Evolutionary conservation across 2,113 vertebrate genomes (phyloP), one percentile per base, ranked within the genome.

Genomic region (Etheostoma spectabile): DNA sequence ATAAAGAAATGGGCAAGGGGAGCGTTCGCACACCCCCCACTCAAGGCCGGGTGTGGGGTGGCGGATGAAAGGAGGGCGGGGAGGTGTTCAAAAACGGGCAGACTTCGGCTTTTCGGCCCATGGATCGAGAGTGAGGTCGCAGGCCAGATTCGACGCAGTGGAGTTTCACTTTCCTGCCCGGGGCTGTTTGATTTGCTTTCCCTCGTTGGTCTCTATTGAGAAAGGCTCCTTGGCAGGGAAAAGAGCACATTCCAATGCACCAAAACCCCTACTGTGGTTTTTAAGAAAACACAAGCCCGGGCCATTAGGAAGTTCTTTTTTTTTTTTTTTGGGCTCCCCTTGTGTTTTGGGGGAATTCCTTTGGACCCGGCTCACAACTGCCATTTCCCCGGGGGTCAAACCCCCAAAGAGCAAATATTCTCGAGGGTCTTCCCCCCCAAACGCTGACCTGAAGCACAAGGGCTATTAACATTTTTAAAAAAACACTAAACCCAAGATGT

Each of bases 131-230:
- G 79, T 89, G 93, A 42, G 94, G 92, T 22, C 91, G 83, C 38
- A 94, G 91, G 21, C 77, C 85, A 2, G 85, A 77, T 22, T 86
- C 77, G 86, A 60, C 2, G 74, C 77, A 19, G 80, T 16, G 81
- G 91, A 84, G 87, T 90, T 59, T 92, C 42, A 85, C 82, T 74
- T 84, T 93, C 67, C 96, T 88, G 48, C 96, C 96, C 49, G 97
- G 97, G 90, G 87, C 96, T 97, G 89, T 94, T 95, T n/a, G 96
- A 96, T 84, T 96, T 96, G 84, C 94, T 96, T 82, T 97, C 96
- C 55, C 88, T 90, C 96, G 96, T 83, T 97, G 97, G 92, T 97
- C 83, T 97, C 97, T 61, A 98, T 98, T 0, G 95, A 94, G 95
- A 21, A 95, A 93, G 8, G 94, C 95, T 95, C 33, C 53, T 75